These are phyloP conservation scores for Lophochroa leadbeateri DNA, from an alignment of 2,113 vertebrate species.

Conservation along the genomic window DNA sequence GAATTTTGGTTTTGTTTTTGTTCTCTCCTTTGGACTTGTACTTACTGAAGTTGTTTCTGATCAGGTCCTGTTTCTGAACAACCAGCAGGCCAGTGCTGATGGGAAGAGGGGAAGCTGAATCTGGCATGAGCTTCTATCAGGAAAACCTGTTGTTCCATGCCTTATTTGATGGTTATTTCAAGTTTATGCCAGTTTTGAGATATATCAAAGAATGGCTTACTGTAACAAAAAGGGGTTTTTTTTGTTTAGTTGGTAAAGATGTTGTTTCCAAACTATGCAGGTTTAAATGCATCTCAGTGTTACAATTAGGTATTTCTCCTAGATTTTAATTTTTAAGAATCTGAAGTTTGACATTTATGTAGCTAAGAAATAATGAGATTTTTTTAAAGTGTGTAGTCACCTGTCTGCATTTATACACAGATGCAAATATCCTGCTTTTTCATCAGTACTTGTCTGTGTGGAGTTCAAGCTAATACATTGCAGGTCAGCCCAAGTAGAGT, in stretches of 20 bases:
- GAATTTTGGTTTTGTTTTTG: background rate
- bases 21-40: background rate
- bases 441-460: background rate
- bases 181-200: background rate
- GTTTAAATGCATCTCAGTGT: background rate
- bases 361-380: background rate
- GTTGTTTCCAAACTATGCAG: background rate
- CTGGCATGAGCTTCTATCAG: background rate
- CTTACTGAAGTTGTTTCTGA: background rate
- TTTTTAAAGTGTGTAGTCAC: background rate
- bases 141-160: background rate
- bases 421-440: background rate
- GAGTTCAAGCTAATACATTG: background rate
- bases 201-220: background rate
- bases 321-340: background rate
- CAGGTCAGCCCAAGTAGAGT: background rate
- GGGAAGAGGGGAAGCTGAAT: background rate
- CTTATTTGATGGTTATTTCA: background rate
- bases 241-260: background rate
- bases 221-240: background rate
- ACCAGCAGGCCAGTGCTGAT: background rate
- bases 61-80: background rate
- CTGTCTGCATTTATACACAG: background rate
- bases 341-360: background rate
- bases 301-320: background rate